Base-by-base conservation (phyloP, 1,140 invertebrate genomes). In the Drosophila busckii region DNA sequence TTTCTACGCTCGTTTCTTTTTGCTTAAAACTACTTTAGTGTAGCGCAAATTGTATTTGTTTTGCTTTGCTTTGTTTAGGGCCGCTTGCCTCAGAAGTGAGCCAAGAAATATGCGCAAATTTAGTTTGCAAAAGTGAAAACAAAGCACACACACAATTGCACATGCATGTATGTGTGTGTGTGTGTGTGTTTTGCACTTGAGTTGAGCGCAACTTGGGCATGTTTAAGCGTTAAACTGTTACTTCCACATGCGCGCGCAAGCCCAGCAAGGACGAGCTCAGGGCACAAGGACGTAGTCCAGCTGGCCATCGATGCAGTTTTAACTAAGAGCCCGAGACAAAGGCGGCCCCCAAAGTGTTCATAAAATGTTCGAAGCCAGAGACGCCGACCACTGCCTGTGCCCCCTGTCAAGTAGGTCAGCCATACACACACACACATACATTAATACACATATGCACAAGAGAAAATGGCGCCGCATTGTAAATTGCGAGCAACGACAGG, bases 161-260 rank as follows among this genome's bases (percentile, higher is more conserved):
- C 7, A 20, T n/a, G 12, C 12, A 3, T 35, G 16, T 40, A 34
- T 38, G 26, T 28, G 23, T 37, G 31, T 26, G 7, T 7, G 9
- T 26, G 17, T 37, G 10, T 13, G 15, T 32, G 41, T 54, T 45
- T 44, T 56, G 19, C 64, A 63, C 45, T 45, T 63, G 46, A 52
- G 46, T 32, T 60, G 73, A 62, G 45, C 58, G 31, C 63, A 80
- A 67, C 71, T 78, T 73, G 71, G 73, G 68, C 73, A 71, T 80
- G 73, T 80, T 80, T 70, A 58, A 78, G 73, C 71, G 73, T 69
- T 80, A 80, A 76, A 78, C 71, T 80, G 71, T 73, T 80, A 78
- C 68, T 78, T 78, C 73, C 73, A 73, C 73, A 80, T 71, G 68
- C 58, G 42, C 58, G 52, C 42, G 42, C 52, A 55, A n/a, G n/a